Base-by-base conservation (phyloP, 2,113 vertebrate genomes). In the Pimephales promelas region DNA sequence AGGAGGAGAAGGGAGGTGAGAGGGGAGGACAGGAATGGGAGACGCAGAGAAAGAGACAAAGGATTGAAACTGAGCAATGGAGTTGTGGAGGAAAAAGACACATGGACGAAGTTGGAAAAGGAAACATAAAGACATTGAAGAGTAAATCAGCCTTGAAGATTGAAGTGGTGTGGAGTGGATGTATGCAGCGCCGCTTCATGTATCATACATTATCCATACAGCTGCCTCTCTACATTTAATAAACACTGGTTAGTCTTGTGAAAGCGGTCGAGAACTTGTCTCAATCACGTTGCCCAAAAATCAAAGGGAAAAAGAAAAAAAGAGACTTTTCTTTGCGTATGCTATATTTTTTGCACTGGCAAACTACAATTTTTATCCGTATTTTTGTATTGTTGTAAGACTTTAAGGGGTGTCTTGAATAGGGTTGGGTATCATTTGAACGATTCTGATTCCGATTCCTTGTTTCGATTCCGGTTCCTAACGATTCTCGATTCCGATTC, bases 81-180 rank as follows among this genome's bases (percentile, higher is more conserved):
- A 92, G 82, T 88, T 89, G 90, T 91, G 89, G 62, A 45, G 64
- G 72, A 22, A 43, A 75, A 80, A 71, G 56, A 71, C 36, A 57
- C 70, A 81, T 72, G 40, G 56, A 61, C 56, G n/a, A 49, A 81
- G 8, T 36, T 43, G 45, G 80, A 89, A 89, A 88, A 89, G 87
- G 62, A 87, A 85, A 86, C 78, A 86, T 84, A 87, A 88, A 84
- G 71, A 43, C 61, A 81, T 83, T 74, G 81, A 79, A n/a, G 66
- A 85, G 88, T 90, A 91, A 92, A 92, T 91, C 89, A 91, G 84
- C 88, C 87, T 83, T 88, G 82, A 84, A 91, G 90, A 92, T 87
- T 86, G 49, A 3, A 75, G 90, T 85, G 83, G 87, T 89, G 82
- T 86, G 71, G 84, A 88, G 88, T 90, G n/a, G 75, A 87, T 92